Percentiles rank a stretch among this genome's conserved stretches.
Conservation (phyloP, 2,113 vertebrate species). For the Patagioenas fasciata region DNA sequence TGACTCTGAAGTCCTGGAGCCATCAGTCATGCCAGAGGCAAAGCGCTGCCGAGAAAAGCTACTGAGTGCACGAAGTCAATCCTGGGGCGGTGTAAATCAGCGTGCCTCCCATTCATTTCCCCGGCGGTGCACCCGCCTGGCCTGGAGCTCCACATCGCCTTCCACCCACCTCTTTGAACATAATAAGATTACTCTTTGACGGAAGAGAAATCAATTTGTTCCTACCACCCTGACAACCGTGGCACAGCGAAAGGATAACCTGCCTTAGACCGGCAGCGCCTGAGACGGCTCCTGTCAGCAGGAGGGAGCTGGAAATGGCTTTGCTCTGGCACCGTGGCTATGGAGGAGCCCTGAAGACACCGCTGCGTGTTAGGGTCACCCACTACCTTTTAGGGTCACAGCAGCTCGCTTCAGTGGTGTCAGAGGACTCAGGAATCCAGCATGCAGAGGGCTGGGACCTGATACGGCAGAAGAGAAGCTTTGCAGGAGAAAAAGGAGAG, state of each 20-base stretch:
- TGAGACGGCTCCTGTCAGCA: accelerated
- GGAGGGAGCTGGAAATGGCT: background rate
- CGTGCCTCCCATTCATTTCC: background rate
- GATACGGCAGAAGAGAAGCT: background rate
- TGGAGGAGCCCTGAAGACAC: background rate
- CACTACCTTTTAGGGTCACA: background rate
- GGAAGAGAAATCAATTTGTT: background rate
- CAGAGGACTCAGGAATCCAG: background rate
- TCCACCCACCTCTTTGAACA: background rate
- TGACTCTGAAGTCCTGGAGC: background rate
- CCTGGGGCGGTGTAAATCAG: background rate
- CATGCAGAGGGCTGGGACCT: background rate
- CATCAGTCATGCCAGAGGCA: background rate
- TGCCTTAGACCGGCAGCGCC: background rate
- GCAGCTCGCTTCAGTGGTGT: background rate
- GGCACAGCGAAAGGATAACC: background rate
- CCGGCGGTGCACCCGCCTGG: background rate
- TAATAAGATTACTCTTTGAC: background rate
- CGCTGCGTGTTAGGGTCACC: background rate
- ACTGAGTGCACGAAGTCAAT: background rate
- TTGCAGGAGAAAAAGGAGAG: background rate
- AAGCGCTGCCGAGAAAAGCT: background rate
- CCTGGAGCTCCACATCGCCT: background rate
- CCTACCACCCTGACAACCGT: background rate
- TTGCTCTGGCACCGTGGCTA: background rate